Conservation (phyloP, 2,113 vertebrate species). For the Chaetodon trifascialis region DNA sequence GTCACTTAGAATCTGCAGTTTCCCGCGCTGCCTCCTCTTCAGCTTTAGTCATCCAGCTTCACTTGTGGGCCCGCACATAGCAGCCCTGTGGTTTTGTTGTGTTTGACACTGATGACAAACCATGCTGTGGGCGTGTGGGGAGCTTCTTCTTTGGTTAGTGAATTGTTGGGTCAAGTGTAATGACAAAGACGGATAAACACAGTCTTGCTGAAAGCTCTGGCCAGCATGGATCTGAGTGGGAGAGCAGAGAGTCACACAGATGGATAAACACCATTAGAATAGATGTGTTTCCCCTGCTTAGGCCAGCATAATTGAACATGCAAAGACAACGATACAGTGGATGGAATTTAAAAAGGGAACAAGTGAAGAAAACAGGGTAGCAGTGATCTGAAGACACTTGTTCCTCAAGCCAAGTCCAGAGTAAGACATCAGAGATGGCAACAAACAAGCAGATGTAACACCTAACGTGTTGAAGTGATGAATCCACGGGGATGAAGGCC, state of each 20-base stretch:
- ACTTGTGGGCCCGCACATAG: not conserved
- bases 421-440: not conserved
- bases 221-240: not conserved
- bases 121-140: constrained; percentile 2
- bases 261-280: not conserved
- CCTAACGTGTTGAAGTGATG: not conserved
- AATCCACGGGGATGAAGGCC: not conserved
- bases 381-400: not conserved
- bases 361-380: not conserved
- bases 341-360: not conserved
- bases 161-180: not conserved
- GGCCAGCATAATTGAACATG: not conserved
- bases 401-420: not conserved
- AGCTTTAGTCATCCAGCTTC: not conserved
- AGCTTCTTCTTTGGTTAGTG: not conserved
- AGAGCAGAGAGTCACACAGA: not conserved
- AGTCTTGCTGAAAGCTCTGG: not conserved
- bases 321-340: not conserved
- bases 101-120: constrained; percentile 3
- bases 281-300: not conserved
- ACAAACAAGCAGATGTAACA: not conserved
- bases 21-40: not conserved
- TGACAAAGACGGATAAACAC: not conserved
- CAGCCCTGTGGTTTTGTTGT: not conserved
- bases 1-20: not conserved